These are phyloP conservation scores for Centrocercus urophasianus DNA, from an alignment of 2,113 vertebrate species.

Conservation along the genomic window DNA sequence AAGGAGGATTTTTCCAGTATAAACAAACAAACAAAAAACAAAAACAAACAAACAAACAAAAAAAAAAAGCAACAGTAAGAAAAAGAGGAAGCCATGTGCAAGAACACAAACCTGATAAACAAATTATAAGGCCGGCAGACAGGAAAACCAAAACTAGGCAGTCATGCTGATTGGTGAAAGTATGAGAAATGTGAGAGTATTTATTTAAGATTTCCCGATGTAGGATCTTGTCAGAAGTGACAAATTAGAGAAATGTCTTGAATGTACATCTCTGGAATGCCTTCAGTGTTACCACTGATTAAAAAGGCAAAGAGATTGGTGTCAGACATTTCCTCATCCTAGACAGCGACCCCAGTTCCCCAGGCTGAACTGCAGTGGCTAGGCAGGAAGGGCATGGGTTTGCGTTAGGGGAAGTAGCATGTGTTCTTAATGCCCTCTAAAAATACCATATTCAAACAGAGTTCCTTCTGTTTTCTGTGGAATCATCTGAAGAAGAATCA, in stretches of 20 bases:
- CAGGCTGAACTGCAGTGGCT: background rate
- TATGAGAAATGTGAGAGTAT: background rate
- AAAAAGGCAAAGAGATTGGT: rapidly evolving
- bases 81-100: background rate
- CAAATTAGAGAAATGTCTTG: background rate
- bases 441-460: background rate
- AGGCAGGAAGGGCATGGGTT: background rate
- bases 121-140: background rate
- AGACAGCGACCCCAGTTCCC: background rate
- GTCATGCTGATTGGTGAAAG: background rate
- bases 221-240: background rate
- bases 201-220: background rate
- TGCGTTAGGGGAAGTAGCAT: background rate
- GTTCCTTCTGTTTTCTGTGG: background rate
- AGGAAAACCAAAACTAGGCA: background rate
- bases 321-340: rapidly evolving
- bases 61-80: background rate
- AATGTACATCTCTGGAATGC: background rate
- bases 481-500: background rate
- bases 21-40: background rate
- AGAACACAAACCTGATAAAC: background rate
- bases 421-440: background rate
- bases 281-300: background rate
- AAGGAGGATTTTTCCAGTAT: background rate
- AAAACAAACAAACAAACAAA: background rate